Conservation (phyloP, 1,140 invertebrate genomes). For the Epicauta chinensis region DNA sequence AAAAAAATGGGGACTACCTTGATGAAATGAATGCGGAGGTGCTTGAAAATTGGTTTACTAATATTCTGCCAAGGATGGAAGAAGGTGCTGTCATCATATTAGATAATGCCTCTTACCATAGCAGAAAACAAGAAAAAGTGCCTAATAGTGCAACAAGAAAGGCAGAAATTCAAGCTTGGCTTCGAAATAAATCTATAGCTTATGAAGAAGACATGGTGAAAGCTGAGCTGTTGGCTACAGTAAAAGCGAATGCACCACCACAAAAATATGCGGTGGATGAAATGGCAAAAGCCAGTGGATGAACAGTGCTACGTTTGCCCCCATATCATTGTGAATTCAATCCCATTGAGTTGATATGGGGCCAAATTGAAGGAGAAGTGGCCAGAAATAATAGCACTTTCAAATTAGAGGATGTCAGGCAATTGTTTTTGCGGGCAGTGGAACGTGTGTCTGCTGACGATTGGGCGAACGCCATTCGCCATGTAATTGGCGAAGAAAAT, state of each 20-base stretch:
- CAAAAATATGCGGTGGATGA: neutral
- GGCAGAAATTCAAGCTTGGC: neutral
- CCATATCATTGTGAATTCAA: constrained; percentile 31
- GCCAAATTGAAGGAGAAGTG: constrained; percentile 17
- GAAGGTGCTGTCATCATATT: neutral
- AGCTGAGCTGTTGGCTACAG: neutral
- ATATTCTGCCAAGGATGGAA: neutral
- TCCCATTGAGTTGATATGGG: constrained; percentile 27
- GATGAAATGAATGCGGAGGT: neutral
- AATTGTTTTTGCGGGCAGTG: constrained; percentile 13
- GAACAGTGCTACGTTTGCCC: constrained; percentile 25
- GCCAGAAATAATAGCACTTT: constrained; percentile 17
- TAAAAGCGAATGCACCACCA: neutral
- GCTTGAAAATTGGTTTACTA: neutral
- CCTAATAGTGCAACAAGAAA: neutral
- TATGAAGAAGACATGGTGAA: neutral
- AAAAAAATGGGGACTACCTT: neutral
- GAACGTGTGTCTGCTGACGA: constrained; percentile 9
- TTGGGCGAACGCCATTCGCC: neutral
- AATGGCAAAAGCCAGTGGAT: neutral
- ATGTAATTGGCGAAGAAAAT: neutral
- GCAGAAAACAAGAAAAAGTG: neutral
- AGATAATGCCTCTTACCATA: neutral
- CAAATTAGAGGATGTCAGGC: constrained; percentile 13
- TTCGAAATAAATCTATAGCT: neutral